Conservation (phyloP, 2,888 invertebrate genomes). For the Protonemura montana region DNA sequence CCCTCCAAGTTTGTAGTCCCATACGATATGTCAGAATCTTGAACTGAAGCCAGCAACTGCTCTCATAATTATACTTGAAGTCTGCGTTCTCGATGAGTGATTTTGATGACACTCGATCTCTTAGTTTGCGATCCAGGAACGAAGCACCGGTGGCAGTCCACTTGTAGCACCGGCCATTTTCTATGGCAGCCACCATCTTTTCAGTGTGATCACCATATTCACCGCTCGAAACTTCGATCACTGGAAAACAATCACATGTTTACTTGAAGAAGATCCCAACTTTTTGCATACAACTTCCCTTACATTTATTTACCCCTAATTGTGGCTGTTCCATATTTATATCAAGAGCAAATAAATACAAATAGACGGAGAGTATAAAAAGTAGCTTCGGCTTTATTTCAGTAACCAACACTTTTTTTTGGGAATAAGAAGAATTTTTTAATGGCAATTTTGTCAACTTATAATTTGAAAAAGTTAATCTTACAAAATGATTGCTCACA, state of each 20-base stretch:
- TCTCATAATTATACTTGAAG: slow-evolving; percentile 61
- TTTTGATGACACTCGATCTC: slow-evolving; percentile 14
- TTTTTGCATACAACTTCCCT: no score
- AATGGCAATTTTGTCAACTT: no score
- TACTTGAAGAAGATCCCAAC: no score
- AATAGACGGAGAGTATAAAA: no score
- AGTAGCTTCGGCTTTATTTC: no score
- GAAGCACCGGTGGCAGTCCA: slow-evolving; percentile 58
- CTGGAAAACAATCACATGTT: slow-evolving; percentile 59
- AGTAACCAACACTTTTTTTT: no score
- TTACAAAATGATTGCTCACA: no score
- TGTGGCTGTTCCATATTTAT: no score
- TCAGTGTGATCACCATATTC: slow-evolving; percentile 80
- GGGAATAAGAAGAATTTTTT: no score
- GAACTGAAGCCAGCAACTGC: slow-evolving; percentile 73
- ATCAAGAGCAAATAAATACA: no score
- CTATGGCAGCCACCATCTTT: slow-evolving; percentile 72
- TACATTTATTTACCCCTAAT: no score
- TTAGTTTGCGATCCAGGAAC: neutral
- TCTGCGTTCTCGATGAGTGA: slow-evolving; percentile 19
- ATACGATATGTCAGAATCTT: slow-evolving; percentile 71
- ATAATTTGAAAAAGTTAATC: no score
- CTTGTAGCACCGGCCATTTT: slow-evolving; percentile 68
- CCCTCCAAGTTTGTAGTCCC: slow-evolving; percentile 77
- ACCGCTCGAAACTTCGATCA: slow-evolving; percentile 81